Percentiles rank a stretch among this genome's conserved stretches.
phyloP scores from a whole-genome alignment of 1,140 invertebrate species.

The Drosophila ercepeae region DNA sequence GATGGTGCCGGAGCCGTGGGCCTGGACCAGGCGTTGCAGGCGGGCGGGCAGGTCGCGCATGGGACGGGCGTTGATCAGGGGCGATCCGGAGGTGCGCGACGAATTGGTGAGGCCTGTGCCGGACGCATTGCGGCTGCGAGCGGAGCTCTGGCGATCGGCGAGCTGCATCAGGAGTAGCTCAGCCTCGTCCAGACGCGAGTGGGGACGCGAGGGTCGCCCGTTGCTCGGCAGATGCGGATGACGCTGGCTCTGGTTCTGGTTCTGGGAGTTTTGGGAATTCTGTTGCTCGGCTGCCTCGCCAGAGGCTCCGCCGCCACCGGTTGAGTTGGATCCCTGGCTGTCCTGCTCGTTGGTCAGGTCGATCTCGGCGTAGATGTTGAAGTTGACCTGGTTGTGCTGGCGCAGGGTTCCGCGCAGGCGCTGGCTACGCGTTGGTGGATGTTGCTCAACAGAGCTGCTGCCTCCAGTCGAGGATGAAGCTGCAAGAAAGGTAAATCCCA shows the following conservation, averaged over 20 bases:
- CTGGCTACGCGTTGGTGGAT: slow-evolving; percentile 14
- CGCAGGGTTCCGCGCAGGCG: slow-evolving; percentile 40
- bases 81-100: slow-evolving; percentile 20
- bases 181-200: slow-evolving; percentile 39
- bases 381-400: slow-evolving; percentile 35
- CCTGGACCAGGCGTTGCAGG: slow-evolving; percentile 41
- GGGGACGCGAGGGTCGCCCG: slow-evolving; percentile 42
- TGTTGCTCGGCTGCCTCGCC: slow-evolving; percentile 5
- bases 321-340: slow-evolving; percentile 10
- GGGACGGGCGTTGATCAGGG: slow-evolving; percentile 23
- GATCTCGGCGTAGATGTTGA: slow-evolving; percentile 69
- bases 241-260: slow-evolving; percentile 12
- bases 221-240: slow-evolving; percentile 42
- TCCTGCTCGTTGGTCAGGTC: slow-evolving; percentile 66
- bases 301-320: neutral
- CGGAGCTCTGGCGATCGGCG: slow-evolving; percentile 16
- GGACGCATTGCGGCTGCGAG: slow-evolving; percentile 4
- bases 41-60: slow-evolving; percentile 50
- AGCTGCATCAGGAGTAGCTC: slow-evolving; percentile 42
- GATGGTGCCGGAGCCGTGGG: neutral
- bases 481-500: neutral
- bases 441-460: slow-evolving; percentile 8
- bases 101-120: slow-evolving; percentile 17
- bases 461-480: neutral
- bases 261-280: neutral